Conservation (phyloP, 2,888 invertebrate genomes). For the Lypha dubia region DNA sequence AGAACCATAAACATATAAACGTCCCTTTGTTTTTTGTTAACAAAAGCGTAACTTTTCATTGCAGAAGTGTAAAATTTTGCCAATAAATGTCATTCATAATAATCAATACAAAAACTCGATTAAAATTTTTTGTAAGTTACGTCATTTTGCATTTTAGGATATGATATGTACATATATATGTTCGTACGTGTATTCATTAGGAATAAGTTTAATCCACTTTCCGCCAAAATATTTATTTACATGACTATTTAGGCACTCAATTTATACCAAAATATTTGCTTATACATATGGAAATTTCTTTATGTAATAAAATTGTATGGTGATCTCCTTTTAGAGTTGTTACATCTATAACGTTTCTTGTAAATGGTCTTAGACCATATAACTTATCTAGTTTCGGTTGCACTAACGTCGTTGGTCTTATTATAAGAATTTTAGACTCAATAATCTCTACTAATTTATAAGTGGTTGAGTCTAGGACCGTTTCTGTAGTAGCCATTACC, state of each 20-base stretch:
- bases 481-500: conserved; percentile 26
- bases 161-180: not conserved
- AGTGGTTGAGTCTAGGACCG: conserved; percentile 1
- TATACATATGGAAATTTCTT: conserved; percentile 86
- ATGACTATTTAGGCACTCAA: not conserved
- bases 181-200: not conserved
- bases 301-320: conserved; percentile 86
- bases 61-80: too few relatives aligned
- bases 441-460: conserved; percentile 37
- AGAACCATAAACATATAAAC: too few relatives aligned
- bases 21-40: too few relatives aligned
- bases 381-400: conserved; percentile 41
- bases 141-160: too few relatives aligned
- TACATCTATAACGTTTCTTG: conserved; percentile 40
- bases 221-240: not conserved
- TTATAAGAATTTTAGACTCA: conserved; percentile 46
- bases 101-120: too few relatives aligned
- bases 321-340: conserved; percentile 88
- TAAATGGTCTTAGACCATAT: conserved; percentile 54
- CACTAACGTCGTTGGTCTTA: conserved; percentile 38
- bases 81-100: too few relatives aligned
- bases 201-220: not conserved
- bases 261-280: conserved; percentile 79
- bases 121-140: too few relatives aligned
- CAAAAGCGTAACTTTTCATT: too few relatives aligned